Base-by-base conservation (phyloP, 2,113 vertebrate genomes). In the Calidris pygmaea region DNA sequence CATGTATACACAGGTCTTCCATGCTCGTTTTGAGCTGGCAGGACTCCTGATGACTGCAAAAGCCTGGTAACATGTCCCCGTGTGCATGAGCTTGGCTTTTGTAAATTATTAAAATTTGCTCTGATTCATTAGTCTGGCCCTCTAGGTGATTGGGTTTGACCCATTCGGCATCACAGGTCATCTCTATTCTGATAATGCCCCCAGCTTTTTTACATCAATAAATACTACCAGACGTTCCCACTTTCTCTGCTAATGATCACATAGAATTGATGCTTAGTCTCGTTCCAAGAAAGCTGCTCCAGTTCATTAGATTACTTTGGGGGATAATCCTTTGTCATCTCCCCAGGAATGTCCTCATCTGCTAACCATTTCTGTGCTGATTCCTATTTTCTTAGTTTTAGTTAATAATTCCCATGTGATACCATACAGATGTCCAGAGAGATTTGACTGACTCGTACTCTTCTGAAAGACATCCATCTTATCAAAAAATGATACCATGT, bases 351-450 rank as follows among this genome's bases (percentile, higher is more conserved):
- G 74, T 78, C 53, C 26, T 93, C 58, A 68, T 93, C 78, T 84
- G 72, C 73, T 87, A 80, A 72, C 26, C 32, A 21, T 81, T 85
- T 88, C 3, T 14, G 22, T 67, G 55, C 34, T 0, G 4, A 68
- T 73, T 82, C 35, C 58, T 45, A 56, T 90, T 87, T 89, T 89
- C 4, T 0, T 17, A 52, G 26, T 93, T 96, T 84, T 47, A 74
- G 37, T 78, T 72, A 85, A 58, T 85, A 95, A 87, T 75, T 94
- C 52, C 37, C 39, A 35, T 87, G 26, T 94, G 70, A 85, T 82
- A 47, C 34, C 26, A 41, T 35, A 89, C 21, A 72, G 81, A 91
- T 68, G 47, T 85, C 8, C 14, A 60, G 37, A 65, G 37, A 87
- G 56, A 60, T 72, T 17, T 81, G 70, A 12, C 59, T 77, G 63